Base-by-base conservation (phyloP, 2,797 vertebrate genomes). In the Semaprochilodus insignis region DNA sequence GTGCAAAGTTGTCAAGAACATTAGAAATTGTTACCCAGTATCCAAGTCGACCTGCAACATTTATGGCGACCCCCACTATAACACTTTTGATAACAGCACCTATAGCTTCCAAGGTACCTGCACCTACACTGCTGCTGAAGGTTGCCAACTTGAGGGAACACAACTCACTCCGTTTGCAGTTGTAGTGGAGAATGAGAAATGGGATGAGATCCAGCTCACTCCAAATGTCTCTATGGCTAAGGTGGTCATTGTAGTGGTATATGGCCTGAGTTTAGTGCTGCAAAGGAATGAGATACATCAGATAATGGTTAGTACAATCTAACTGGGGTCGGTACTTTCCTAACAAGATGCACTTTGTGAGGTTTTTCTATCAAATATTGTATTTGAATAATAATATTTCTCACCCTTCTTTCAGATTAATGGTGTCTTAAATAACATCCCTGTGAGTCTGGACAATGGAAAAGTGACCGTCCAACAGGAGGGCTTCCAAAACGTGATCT, bases 61-160 rank as follows among this genome's bases (percentile, higher is more conserved):
- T 11, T 90, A 87, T 74, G 94, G 93, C 1, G 88, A 92, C 67
- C 85, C 90, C 67, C 93, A 94, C 69, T 94, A 92, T 15, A 74
- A 78, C 63, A 94, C 91, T 15, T 93, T 94, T 63, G 92, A 95
- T 15, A 90, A 91, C 1, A 74, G 59, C 13, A 80, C 11, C 6
- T 94, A 92, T 71, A 88, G 94, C 77, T 92, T 95, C 79, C 86
- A 91, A 11, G 94, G 93, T n/a, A 85, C 92, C 66, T 95, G 95
- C 6, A 85, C 92, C 70, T 95, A 95, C 83, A 59, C 40, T n/a
- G 74, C 67, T 14, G 74, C 66, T 55, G 15, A 77, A 23, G 23
- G 31, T 21, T 72, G 65, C 31, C 44, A 71, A 36, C 44, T 81
- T 0, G 27, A 80, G 27, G 75, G 67, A 70, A 72, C 74, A 34